Percentiles rank a stretch among this genome's conserved stretches.
These are phyloP conservation scores for Schlechtendalia chinensis DNA, from an alignment of 1,140 invertebrate species.

Conservation along the genomic window DNA sequence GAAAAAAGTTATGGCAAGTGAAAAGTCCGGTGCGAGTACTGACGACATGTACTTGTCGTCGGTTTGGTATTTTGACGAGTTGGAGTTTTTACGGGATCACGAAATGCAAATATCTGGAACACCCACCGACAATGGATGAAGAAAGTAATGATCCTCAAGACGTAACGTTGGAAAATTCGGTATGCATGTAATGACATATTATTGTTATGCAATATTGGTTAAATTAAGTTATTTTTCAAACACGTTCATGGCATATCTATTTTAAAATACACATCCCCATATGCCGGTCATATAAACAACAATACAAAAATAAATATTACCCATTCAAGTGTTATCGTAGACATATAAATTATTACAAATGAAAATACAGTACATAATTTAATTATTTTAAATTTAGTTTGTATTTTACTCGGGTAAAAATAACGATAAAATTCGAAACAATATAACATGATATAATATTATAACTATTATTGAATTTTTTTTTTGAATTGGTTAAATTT, in stretches of 20 bases:
- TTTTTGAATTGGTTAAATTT: no score
- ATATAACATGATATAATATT: no score
- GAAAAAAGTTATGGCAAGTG: background rate
- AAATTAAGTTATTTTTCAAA: constrained; percentile 26
- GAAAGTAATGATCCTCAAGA: background rate
- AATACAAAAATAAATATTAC: no score
- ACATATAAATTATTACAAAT: no score
- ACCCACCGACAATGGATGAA: constrained; percentile 11
- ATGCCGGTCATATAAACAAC: no score
- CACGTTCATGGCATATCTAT: background rate
- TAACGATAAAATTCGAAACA: no score
- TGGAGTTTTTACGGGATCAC: constrained; percentile 51
- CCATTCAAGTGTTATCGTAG: no score
- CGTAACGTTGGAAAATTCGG: background rate
- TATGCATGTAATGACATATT: constrained; percentile 11
- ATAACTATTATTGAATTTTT: no score
- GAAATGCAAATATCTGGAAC: constrained; percentile 23
- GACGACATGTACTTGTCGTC: constrained; percentile 51
- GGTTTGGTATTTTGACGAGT: constrained; percentile 53
- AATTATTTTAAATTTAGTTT: no score
- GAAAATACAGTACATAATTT: no score
- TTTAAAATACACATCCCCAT: no score
- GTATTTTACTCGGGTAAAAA: no score
- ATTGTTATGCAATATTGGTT: constrained; percentile 12
- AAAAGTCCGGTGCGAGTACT: constrained; percentile 50